phyloP scores from a whole-genome alignment of 2,113 vertebrate genomes.

The Neotragus moschatus region DNA sequence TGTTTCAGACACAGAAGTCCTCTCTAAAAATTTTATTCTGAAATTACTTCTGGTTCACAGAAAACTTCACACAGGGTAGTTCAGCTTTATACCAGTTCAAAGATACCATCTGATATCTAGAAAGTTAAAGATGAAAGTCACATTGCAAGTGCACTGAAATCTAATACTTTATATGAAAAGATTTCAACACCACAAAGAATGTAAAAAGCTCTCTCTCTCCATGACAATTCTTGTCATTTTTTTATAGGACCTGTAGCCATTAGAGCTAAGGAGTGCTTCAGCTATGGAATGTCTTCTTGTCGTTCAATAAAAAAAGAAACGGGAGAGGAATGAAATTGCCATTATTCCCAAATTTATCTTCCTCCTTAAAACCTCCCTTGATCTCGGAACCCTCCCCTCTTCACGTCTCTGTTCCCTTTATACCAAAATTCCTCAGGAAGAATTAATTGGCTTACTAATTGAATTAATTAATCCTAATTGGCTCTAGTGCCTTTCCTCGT shows the following conservation, averaged over 20 bases:
- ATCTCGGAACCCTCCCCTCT: not conserved
- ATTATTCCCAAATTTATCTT: not conserved
- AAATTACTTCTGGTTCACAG: constrained; percentile 41
- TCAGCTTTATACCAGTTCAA: constrained; percentile 51
- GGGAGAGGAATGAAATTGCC: not conserved
- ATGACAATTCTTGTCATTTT: constrained; percentile 34
- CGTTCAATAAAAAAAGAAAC: not conserved
- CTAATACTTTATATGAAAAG: constrained; percentile 26
- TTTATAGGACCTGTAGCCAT: not conserved
- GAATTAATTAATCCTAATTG: not conserved
- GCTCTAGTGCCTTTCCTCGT: not conserved
- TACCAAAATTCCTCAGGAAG: not conserved
- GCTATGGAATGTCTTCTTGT: not conserved
- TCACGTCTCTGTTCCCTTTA: not conserved
- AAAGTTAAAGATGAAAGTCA: constrained; percentile 46
- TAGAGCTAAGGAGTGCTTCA: not conserved
- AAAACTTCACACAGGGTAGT: constrained; percentile 23
- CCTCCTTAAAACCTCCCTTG: not conserved
- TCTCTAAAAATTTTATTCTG: constrained; percentile 55
- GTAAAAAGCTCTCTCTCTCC: not conserved
- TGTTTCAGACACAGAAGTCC: not conserved
- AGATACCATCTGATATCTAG: constrained; percentile 35
- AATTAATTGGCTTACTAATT: not conserved
- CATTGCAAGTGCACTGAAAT: constrained; percentile 51
- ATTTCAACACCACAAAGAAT: constrained; percentile 48